Base-by-base conservation (phyloP, 2,888 invertebrate species). In the Drosophila fungiperda region DNA sequence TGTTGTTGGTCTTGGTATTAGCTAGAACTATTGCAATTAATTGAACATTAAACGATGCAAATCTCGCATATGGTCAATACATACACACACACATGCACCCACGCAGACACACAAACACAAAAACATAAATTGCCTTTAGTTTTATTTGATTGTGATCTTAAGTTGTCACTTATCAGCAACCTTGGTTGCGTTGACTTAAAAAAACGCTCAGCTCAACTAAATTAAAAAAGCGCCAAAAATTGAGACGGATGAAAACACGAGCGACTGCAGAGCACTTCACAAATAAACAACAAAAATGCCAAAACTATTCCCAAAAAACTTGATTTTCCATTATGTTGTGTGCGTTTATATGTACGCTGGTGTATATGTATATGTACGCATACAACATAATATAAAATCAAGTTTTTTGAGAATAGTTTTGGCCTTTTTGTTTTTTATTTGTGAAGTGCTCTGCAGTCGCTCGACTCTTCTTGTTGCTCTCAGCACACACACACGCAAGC, bases 171-270 rank as follows among this genome's bases (percentile, higher is more conserved):
- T 62, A 75, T 64, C 71, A 40, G 63, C 70, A 73, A 83, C 85
- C 85, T 87, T 85, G 88, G 85, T 85, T 88, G 79, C 77, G 74
- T 83, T 85, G 79, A 76, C 68, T 78, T 72, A 52, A 71, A 42
- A 73, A 65, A 81, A 68, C 68, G 71, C 72, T 68, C 57, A 72
- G 60, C 79, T 76, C 70, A 78, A 73, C 83, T 64, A 79, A 78
- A 78, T 72, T 68, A 62, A 82, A 77, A 69, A 74, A 61, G 55
- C 45, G 67, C 50, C 62, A 73, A 77, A 62, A 77, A 73, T 58
- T 36, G 52, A 49, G 40, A 64, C 36, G 32, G 33, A 58, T 15
- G 54, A 60, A 26, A n/a, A n/a, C n/a, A n/a, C n/a, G n/a, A n/a
- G n/a, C n/a, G n/a, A n/a, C n/a, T n/a, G n/a, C n/a, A n/a, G n/a